phyloP scores from a whole-genome alignment of 2,888 invertebrate genomes.

The Scelioninae gen. 1 region DNA sequence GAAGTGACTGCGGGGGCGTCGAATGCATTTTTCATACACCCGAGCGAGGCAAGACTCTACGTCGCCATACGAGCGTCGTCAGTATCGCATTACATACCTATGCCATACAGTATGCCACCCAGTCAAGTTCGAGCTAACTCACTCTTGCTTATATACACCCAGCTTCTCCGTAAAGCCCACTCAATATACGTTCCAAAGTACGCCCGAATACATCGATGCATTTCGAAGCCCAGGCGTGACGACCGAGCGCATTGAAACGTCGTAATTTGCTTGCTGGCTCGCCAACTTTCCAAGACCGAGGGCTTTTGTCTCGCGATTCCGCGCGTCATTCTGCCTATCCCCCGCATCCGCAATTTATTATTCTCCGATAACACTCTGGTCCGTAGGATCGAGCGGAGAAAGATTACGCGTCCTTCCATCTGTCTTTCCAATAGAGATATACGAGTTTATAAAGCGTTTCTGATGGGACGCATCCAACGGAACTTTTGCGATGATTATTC shows the following conservation, averaged over 20 bases:
- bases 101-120: constrained; percentile 8
- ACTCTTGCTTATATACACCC: constrained; percentile 25
- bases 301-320: constrained; percentile 73
- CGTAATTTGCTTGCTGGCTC: constrained; percentile 75
- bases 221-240: constrained; percentile 46
- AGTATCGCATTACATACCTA: constrained; percentile 61
- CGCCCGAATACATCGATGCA: constrained; percentile 38
- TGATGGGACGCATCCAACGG: constrained; percentile 41
- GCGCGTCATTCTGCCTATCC: constrained; percentile 43
- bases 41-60: constrained; percentile 74
- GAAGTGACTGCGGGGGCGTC: constrained; percentile 80
- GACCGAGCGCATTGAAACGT: constrained; percentile 75
- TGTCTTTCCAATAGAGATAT: constrained; percentile 63
- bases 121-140: constrained; percentile 42
- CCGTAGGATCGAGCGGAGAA: constrained; percentile 43
- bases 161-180: constrained; percentile 38
- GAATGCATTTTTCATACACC: constrained; percentile 83
- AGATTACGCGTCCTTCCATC: constrained; percentile 65
- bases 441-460: constrained; percentile 50
- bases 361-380: constrained; percentile 77
- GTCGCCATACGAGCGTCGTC: constrained; percentile 16
- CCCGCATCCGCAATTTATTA: constrained; percentile 76
- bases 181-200: constrained; percentile 31
- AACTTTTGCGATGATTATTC: constrained; percentile 66
- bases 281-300: constrained; percentile 71